Evolutionary conservation across 2,113 vertebrate species (phyloP), one percentile per base, ranked within the genome.

Genomic region (Brachirus orientalis): DNA sequence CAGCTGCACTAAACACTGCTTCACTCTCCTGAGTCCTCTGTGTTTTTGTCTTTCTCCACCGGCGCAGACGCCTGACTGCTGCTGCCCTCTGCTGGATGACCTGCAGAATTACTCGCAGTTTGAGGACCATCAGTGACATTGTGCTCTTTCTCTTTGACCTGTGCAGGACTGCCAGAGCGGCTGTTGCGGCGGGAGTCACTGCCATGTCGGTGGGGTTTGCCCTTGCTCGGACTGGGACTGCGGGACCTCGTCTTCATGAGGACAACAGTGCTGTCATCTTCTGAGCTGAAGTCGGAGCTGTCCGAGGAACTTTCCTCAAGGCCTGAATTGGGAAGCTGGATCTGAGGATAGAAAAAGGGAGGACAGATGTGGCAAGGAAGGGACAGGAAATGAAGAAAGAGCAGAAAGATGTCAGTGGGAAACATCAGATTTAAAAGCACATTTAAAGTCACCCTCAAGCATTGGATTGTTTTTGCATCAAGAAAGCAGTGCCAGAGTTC

Each of bases 201-300:
- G 9, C 91, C 93, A 22, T 62, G 92, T 28, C 91, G 80, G 55
- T 92, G 91, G 44, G 87, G 87, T 62, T 94, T 95, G 84, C 89
- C 87, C 82, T 93, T 94, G 72, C 88, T 91, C 0, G 96, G 95
- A 63, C 96, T 98, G 54, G 96, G 92, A 74, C 95, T 97, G 37
- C 95, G 94, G 60, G 96, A 96, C 57, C 94, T 94, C 45, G 93
- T 91, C 14, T 94, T 95, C 12, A 94, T 90, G 41, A 93, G 89
- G 58, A 94, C 94, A 45, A 95, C 87, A 0, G 95, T 96, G 90
- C 95, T 95, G 92, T 97, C 94, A 4, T 98, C 96, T 45, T 97
- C 96, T 0, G 95, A 96, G 83, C 94, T 96, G 86, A 92, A 86
- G 56, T 92, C 91, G 0, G 96, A 96, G 85, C 95, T 97, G 91